Conservation (phyloP, 1,140 invertebrate genomes). For the Megalonaias nervosa region DNA sequence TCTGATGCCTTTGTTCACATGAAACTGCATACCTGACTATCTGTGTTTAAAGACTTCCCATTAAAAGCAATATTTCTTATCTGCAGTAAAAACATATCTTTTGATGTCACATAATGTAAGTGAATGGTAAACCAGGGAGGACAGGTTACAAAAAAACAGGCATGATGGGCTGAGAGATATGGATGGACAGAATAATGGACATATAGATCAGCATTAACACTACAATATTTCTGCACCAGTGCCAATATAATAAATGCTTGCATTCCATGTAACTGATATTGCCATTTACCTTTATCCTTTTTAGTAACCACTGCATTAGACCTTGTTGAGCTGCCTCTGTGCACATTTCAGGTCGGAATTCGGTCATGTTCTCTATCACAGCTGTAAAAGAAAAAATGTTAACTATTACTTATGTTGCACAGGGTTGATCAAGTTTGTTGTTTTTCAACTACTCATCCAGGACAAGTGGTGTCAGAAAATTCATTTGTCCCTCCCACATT, state of each 20-base stretch:
- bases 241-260: constrained; percentile 1
- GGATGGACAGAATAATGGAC: neutral
- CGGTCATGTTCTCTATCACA: constrained; percentile 76
- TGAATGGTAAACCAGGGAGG: neutral
- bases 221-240: neutral
- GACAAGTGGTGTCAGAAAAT: too few relatives aligned
- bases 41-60: too few relatives aligned
- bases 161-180: neutral
- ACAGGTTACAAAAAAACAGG: neutral
- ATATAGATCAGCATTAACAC: neutral
- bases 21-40: too few relatives aligned
- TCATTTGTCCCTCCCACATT: too few relatives aligned
- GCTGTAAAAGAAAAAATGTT: constrained; percentile 49
- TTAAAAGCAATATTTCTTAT: too few relatives aligned
- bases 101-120: too few relatives aligned
- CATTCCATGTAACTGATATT: too few relatives aligned
- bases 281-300: constrained; percentile 76
- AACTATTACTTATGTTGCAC: too few relatives aligned
- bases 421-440: too few relatives aligned
- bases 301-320: constrained; percentile 92
- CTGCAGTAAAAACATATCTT: too few relatives aligned
- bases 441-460: too few relatives aligned
- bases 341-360: constrained; percentile 89
- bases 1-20: too few relatives aligned
- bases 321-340: constrained; percentile 87